Evolutionary conservation across 1,140 invertebrate species (phyloP).

Genomic region (Panulirus ornatus): DNA sequence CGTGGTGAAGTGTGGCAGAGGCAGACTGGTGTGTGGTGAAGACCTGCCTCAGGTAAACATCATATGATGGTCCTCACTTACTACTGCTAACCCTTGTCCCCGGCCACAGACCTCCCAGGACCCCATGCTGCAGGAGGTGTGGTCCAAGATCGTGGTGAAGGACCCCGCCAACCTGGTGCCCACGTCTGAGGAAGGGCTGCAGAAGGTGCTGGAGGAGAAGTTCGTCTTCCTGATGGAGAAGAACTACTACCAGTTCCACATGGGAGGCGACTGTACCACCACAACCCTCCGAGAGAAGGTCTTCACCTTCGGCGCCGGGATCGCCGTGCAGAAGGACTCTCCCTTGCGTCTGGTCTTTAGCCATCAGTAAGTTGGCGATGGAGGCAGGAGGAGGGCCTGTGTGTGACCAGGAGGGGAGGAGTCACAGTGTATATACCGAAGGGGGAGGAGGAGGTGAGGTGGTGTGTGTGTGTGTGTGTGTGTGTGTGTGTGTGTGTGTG

Average conservation of each 20-base stretch:
- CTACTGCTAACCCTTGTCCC: not conserved
- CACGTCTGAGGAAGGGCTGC: slow-evolving; percentile 2
- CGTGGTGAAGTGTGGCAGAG: not conserved
- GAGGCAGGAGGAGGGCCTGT: too few species aligned
- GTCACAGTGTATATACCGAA: too few species aligned
- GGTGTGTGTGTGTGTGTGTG: too few species aligned
- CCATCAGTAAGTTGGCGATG: not conserved
- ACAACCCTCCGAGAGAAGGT: not conserved
- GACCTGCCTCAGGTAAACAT: not conserved
- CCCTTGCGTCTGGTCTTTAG: not conserved
- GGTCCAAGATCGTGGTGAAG: slow-evolving; percentile 11
- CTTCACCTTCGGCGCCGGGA: slow-evolving; percentile 29
- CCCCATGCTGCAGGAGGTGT: slow-evolving; percentile 29
- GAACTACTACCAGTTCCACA: slow-evolving; percentile 2
- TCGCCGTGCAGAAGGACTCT: slow-evolving; percentile 26
- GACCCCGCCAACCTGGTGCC: slow-evolving; percentile 28
- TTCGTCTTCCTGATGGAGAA: slow-evolving; percentile 36
- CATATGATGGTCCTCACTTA: too few species aligned
- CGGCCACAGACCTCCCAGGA: slow-evolving; percentile 38
- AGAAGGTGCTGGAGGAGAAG: not conserved
- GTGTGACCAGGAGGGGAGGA: too few species aligned
- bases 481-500: too few species aligned
- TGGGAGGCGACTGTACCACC: not conserved
- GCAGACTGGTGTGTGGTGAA: not conserved
- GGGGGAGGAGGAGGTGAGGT: too few species aligned